Conservation (phyloP, 2,797 vertebrate genomes). For the Ptychadena robeensis region DNA sequence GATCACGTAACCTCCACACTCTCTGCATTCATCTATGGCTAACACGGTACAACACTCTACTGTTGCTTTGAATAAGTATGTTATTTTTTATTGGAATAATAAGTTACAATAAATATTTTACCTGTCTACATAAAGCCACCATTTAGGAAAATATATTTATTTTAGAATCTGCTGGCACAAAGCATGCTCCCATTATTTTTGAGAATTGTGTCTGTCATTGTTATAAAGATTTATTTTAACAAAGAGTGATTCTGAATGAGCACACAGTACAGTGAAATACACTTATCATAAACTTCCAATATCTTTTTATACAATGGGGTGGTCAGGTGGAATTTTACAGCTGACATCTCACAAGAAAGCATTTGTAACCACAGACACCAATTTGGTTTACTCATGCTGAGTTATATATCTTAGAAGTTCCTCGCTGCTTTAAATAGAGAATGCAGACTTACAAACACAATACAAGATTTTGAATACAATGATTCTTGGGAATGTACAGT, state of each 20-base stretch:
- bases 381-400: neutral
- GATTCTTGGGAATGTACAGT: neutral
- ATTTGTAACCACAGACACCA: neutral
- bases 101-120: no score
- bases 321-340: neutral
- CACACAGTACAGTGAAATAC: neutral
- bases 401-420: neutral
- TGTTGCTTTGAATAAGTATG: no score
- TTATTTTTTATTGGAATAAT: no score
- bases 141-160: neutral
- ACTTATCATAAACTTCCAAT: neutral
- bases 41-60: no score
- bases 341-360: neutral
- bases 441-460: neutral
- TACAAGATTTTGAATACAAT: neutral
- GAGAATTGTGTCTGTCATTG: no score
- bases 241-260: neutral
- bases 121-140: neutral
- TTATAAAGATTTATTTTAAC: no score
- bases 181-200: no score
- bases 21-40: no score
- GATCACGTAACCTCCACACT: no score
- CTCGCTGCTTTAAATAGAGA: neutral
- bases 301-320: neutral
- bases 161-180: neutral